Conservation (phyloP, 2,797 vertebrate species). For the Amblyopsis hoosieri region DNA sequence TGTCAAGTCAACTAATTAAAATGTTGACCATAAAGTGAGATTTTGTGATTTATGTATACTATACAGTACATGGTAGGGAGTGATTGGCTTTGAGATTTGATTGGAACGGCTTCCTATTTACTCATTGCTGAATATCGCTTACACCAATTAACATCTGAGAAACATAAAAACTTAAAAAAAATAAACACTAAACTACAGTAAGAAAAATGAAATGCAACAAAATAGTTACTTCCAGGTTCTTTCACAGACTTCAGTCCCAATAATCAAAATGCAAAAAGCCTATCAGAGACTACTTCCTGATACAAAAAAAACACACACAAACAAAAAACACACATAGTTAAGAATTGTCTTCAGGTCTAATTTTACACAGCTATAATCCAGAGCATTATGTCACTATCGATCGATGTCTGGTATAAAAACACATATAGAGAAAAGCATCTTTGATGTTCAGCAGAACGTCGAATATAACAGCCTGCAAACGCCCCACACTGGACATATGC, state of each 20-base stretch:
- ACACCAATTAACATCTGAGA: slow-evolving; percentile 7
- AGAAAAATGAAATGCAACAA: not conserved
- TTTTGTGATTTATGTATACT: not conserved
- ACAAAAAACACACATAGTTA: no score
- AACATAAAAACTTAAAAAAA: not conserved
- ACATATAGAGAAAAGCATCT: no score
- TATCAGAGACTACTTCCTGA: no score
- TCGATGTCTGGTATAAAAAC: no score
- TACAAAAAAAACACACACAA: no score
- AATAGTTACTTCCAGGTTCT: not conserved
- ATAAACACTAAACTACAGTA: not conserved
- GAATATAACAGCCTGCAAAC: no score
- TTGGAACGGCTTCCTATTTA: slow-evolving; percentile 19
- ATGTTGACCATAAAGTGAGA: slow-evolving; percentile 1
- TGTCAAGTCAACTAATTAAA: slow-evolving; percentile 31
- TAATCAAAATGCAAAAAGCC: no score
- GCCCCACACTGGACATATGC: no score
- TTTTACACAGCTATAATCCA: no score
- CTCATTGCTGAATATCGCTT: slow-evolving; percentile 26
- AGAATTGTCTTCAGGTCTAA: no score
- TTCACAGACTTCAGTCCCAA: not conserved
- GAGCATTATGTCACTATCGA: no score
- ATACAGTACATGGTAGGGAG: slow-evolving; percentile 33
- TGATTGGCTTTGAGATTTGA: slow-evolving; percentile 34
- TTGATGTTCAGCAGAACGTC: no score